Evolutionary conservation across 2,797 vertebrate genomes (phyloP), one percentile per base, ranked within the genome.

Genomic region (Avahi laniger): DNA sequence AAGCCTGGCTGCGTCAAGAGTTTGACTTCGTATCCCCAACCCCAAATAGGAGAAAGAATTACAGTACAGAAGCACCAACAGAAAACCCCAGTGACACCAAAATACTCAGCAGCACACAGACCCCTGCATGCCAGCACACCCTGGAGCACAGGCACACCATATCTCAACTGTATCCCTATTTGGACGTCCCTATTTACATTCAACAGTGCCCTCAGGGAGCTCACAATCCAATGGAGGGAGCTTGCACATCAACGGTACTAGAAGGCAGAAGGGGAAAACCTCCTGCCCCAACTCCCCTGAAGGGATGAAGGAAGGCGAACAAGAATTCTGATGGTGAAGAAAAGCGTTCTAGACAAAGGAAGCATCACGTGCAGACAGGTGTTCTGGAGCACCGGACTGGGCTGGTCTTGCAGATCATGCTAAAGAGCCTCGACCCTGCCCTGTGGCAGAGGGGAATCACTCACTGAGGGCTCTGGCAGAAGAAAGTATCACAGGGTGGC

Each of bases 361-460:
- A 46, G 22, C 46, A 11, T 3, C 8, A 7, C 0, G 1, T 7
- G 10, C n/a, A n/a, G 63, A 28, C 3, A 26, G 48, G 24, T 20
- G 33, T 10, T 26, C 61, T 35, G 61, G 7, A 22, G 22, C 2
- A 1, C 10, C 0, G 7, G 50, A 5, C 30, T 20, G 2, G 35
- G 38, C 63, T 52, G 28, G 7, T 17, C n/a, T 20, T 24, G 5
- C 0, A 41, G 38, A 48, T 46, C 11, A 4, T 3, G 43, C 35
- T 18, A 4, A 79, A 79, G 61, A 65, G 50, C 41, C 83, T 52
- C 9, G 0, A 59, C 43, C 13, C 54, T 76, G 46, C 69, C 41
- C 81, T 63, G 67, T 0, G 22, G 26, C 73, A 82, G 35, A 73
- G 13, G 1, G 52, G 59, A 22, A 22, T 11, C 76, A 12, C 52